Evolutionary conservation across 1,140 invertebrate species (phyloP).

Genomic region (Drosophila repletoides): DNA sequence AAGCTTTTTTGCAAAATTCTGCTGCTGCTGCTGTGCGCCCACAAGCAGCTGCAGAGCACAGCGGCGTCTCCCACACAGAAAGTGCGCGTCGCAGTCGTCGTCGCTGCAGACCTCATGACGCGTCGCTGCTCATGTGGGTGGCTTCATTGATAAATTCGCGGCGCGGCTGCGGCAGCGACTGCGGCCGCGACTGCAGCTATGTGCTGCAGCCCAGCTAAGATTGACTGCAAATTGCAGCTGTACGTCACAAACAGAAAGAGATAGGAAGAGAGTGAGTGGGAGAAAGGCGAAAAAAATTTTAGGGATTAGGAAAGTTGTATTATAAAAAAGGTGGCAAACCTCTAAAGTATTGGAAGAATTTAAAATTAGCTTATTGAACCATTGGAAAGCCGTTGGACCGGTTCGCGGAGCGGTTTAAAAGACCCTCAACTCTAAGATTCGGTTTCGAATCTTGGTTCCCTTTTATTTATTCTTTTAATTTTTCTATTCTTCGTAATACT

Average conservation of each 20-base stretch:
- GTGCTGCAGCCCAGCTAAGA: constrained; percentile 29
- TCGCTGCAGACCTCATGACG: not conserved
- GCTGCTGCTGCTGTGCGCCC: too few species aligned
- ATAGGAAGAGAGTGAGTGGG: not conserved
- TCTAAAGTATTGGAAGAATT: too few species aligned
- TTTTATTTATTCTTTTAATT: too few species aligned
- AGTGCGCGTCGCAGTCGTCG: constrained; percentile 11
- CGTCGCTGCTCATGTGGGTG: constrained; percentile 60
- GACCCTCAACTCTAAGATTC: too few species aligned
- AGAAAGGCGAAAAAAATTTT: not conserved
- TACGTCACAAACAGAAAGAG: not conserved
- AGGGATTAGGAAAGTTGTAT: not conserved
- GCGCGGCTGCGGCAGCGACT: not conserved
- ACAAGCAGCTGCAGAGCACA: constrained; percentile 2
- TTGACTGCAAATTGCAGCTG: constrained; percentile 77
- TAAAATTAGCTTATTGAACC: too few species aligned
- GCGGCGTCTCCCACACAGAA: constrained; percentile 30
- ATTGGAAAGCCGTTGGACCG: too few species aligned
- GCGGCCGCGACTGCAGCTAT: constrained; percentile 5
- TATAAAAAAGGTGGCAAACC: too few species aligned
- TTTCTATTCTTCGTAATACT: too few species aligned
- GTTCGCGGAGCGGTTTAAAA: too few species aligned
- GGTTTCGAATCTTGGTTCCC: too few species aligned
- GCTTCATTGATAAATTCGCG: constrained; percentile 78
- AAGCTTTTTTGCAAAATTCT: constrained; percentile 34